Evolutionary conservation across 1,140 invertebrate species (phyloP), one percentile per base, ranked within the genome.

Genomic region (Arctopsyche grandis): DNA sequence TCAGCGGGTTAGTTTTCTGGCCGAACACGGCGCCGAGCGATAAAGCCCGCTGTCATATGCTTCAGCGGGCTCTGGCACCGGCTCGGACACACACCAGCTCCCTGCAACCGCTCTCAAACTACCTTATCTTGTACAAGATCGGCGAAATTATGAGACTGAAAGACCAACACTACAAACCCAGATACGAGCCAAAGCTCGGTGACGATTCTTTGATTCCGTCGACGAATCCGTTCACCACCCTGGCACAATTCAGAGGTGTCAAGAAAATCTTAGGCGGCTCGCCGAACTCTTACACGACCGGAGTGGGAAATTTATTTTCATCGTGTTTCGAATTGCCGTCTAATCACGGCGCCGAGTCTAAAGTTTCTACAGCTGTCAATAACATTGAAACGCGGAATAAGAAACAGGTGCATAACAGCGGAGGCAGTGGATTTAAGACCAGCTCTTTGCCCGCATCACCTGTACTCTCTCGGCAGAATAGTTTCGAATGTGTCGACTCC

Each of bases 61-160:
- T 91, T 78, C 83, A 85, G 48, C 83, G 70, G 21, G 70, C 66
- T 52, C 26, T 58, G 19, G 44, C 60, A 16, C 71, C 71, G 5
- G 14, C 56, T 52, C 74, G 66, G 70, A 78, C 81, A 24, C 79
- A 84, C 77, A 83, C 44, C 16, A 80, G 52, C 46, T 79, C 76
- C 19, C 78, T 85, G 75, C 84, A 83, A 44, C 85, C 87, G 0
- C 85, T 86, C 4, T 85, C 86, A 21, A 83, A 84, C 26, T 88
- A 88, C 44, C 85, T 90, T 48, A 89, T 89, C 16, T 86, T 91
- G 43, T 89, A 89, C 69, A 89, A 91, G 78, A 89, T 94, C 0
- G 93, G 93, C 22, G 93, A 94, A 85, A 91, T 93, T 19, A 95
- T 95, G 90, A 93, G 93, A 83, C 89, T 92, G 60, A 90, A 93